Percentiles rank a stretch among this genome's conserved stretches.
These are phyloP conservation scores for Anas platyrhynchos DNA, from an alignment of 2,113 vertebrate species.

Conservation along the genomic window DNA sequence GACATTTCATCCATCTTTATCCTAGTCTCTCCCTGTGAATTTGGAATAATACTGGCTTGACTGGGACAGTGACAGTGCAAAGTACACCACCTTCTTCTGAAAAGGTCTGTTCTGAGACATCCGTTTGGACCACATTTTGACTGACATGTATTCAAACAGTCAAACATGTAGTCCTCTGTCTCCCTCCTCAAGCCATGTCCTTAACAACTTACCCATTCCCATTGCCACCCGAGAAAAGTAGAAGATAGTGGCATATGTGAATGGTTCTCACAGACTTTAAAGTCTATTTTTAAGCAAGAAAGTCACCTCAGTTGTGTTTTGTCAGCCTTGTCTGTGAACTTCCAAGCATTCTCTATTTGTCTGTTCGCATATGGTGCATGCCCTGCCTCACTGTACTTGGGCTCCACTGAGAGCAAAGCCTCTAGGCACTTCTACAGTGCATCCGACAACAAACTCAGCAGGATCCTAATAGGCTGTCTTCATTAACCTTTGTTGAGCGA, in stretches of 20 bases:
- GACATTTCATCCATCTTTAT: background rate
- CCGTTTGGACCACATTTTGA: background rate
- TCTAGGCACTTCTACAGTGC: background rate
- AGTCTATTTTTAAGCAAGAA: background rate
- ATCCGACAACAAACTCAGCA: conserved; percentile 24
- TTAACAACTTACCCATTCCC: background rate
- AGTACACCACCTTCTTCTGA: background rate
- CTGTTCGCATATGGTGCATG: background rate
- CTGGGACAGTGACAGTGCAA: background rate
- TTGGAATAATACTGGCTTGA: background rate
- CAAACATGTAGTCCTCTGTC: background rate
- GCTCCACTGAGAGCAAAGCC: background rate
- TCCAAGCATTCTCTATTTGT: background rate
- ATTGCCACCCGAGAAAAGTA: background rate
- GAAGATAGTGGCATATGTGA: background rate
- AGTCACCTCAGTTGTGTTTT: background rate
- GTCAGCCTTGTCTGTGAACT: background rate
- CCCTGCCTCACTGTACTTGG: background rate
- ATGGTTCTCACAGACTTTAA: background rate
- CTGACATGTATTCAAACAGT: background rate
- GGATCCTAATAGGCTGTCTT: conserved; percentile 11
- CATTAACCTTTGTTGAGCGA: conserved; percentile 34
- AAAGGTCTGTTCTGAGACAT: background rate
- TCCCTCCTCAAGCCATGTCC: background rate
- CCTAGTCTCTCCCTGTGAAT: background rate